Evolutionary conservation across 2,113 vertebrate species (phyloP), one percentile per base, ranked within the genome.

Genomic region (Platycercus adscitus): DNA sequence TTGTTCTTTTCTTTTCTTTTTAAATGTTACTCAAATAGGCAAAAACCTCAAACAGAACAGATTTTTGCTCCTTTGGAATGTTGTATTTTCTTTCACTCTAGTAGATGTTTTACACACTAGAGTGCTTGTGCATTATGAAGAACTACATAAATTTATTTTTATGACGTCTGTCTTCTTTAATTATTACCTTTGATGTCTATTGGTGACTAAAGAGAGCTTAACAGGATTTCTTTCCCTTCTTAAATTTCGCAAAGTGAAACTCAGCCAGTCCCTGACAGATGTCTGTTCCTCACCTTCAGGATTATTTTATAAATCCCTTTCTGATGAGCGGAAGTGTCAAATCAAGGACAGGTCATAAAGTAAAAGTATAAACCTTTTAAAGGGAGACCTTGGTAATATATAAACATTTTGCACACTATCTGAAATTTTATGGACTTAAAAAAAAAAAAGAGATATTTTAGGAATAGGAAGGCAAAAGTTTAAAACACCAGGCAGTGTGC

Each of bases 151-250:
- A 98, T 98, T 98, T 98, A 97, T 98, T 98, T 98, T 98, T 98
- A 98, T 98, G 98, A 98, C 93, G 97, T 98, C 98, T 98, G 97
- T 98, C 98, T 97, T 97, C 98, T 98, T 98, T 98, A 98, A 98
- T 98, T 98, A 98, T 98, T 98, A 98, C 98, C 98, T 98, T 98
- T 98, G 98, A 98, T 98, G 98, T 98, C 98, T 98, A 98, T 98
- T 98, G 98, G 98, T 98, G 98, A 98, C 98, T 98, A 98, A 98
- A 98, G 98, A 98, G 98, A 98, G 98, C 98, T 98, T 98, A 98
- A 97, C 98, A 97, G 98, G 98, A 98, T 98, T 98, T 98, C 97
- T 98, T 94, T 98, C 98, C 98, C 98, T 98, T 98, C 98, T 98
- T 98, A 98, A 98, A 98, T 98, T 98, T 98, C 98, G 95, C 95